phyloP scores from a whole-genome alignment of 1,140 invertebrate genomes.

The Hetaerina americana region DNA sequence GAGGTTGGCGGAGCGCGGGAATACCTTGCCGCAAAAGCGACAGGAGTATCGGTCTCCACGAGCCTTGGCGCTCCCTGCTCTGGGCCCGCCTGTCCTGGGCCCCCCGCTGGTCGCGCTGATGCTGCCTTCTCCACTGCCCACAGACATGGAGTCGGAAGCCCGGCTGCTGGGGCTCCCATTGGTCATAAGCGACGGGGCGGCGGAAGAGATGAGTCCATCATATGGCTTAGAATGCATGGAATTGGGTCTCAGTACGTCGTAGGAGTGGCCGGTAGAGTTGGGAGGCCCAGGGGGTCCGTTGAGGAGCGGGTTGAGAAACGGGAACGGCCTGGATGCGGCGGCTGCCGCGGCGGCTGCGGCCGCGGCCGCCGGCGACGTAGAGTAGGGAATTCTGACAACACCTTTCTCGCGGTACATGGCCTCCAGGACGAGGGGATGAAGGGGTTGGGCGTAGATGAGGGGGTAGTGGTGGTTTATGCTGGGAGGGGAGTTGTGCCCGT shows the following conservation, averaged over 20 bases:
- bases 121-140: constrained; percentile 12
- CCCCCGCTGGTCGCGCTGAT: constrained; percentile 29
- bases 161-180: constrained; percentile 24
- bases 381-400: not conserved
- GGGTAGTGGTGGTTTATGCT: constrained; percentile 7
- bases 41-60: constrained; percentile 85
- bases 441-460: constrained; percentile 20
- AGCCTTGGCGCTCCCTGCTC: constrained; percentile 39
- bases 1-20: constrained; percentile 95
- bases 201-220: constrained; percentile 23
- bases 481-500: constrained; percentile 2
- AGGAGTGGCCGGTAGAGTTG: constrained; percentile 24
- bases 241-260: not conserved
- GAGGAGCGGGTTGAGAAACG: not conserved
- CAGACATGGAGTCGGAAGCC: constrained; percentile 20
- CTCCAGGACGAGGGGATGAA: constrained; percentile 53
- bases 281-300: constrained; percentile 28
- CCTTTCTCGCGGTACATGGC: constrained; percentile 47
- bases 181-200: not conserved
- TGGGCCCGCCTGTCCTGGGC: constrained; percentile 22
- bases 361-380: constrained; percentile 18
- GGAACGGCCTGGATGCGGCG: constrained; percentile 23
- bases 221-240: not conserved
- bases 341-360: constrained; percentile 29
- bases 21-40: constrained; percentile 96